Conservation (phyloP, 2,888 invertebrate genomes). For the Boloria euphrosyne region DNA sequence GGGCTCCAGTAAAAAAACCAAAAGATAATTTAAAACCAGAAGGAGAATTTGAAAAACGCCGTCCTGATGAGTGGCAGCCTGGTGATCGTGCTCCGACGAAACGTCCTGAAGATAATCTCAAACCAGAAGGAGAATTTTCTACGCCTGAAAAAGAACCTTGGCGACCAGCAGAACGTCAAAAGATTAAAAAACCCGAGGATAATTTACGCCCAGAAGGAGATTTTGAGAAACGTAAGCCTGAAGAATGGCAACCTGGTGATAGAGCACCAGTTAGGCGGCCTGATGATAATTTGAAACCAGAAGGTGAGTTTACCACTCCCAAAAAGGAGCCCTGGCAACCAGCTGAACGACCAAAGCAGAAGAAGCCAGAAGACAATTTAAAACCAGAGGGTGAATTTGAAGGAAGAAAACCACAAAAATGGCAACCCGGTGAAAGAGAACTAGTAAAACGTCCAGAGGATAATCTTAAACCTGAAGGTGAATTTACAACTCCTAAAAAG, state of each 20-base stretch:
- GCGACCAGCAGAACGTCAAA: constrained; percentile 71
- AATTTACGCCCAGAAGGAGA: constrained; percentile 81
- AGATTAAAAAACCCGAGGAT: constrained; percentile 78
- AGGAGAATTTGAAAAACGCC: constrained; percentile 75
- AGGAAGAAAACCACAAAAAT: constrained; percentile 63
- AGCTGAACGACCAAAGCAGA: constrained; percentile 64
- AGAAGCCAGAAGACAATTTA: constrained; percentile 67
- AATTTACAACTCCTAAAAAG: constrained; percentile 62
- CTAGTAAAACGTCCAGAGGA: constrained; percentile 65
- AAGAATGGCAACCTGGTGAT: constrained; percentile 76
- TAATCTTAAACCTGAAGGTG: constrained; percentile 77
- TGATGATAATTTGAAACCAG: constrained; percentile 70
- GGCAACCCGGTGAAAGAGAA: constrained; percentile 70
- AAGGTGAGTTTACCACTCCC: constrained; percentile 75
- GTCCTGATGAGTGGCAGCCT: constrained; percentile 60
- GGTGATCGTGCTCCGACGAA: constrained; percentile 62
- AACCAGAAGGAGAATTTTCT: constrained; percentile 75
- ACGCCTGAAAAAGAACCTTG: constrained; percentile 59
- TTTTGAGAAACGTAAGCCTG: constrained; percentile 62
- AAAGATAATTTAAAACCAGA: constrained; percentile 76
- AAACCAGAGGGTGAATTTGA: constrained; percentile 81
- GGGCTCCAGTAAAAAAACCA: constrained; percentile 75
- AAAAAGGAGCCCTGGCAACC: constrained; percentile 65
- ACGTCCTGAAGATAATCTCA: constrained; percentile 57
- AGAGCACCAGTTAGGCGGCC: constrained; percentile 64